Evolutionary conservation across 1,140 invertebrate species (phyloP).

Genomic region (Eufriesea mexicana): DNA sequence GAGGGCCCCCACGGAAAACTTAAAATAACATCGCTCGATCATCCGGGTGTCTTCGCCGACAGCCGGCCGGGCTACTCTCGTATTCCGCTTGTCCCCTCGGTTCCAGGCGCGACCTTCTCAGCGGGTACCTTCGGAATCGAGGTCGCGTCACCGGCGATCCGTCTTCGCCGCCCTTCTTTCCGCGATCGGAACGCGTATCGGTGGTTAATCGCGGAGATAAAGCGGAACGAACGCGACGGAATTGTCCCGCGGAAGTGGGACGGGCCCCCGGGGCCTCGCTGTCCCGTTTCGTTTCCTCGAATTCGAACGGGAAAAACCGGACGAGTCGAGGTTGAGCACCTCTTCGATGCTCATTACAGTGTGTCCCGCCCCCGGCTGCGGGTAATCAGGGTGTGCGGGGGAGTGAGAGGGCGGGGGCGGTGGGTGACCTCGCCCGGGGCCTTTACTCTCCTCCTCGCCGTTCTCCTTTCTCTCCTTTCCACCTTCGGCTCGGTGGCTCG

Average conservation of each 20-base stretch:
- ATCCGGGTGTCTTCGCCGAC: conserved; percentile 78
- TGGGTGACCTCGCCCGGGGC: conserved; percentile 81
- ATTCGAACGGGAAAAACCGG: conserved; percentile 32
- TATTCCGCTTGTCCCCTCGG: conserved; percentile 52
- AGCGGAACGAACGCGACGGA: too few species aligned
- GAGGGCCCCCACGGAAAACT: conserved; percentile 81
- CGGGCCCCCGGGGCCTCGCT: background rate
- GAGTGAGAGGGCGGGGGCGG: conserved; percentile 74
- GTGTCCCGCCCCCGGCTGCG: conserved; percentile 80
- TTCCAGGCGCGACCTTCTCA: conserved; percentile 25
- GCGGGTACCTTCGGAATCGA: conserved; percentile 27
- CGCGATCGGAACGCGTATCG: background rate
- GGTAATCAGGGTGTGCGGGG: conserved; percentile 78
- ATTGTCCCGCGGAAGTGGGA: background rate
- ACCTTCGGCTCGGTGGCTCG: conserved; percentile 23
- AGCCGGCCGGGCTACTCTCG: conserved; percentile 67
- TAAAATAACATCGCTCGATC: conserved; percentile 83
- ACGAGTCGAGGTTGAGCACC: conserved; percentile 77
- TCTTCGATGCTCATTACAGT: conserved; percentile 80
- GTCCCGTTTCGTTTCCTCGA: conserved; percentile 16
- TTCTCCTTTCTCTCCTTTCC: conserved; percentile 36
- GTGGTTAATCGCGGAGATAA: background rate
- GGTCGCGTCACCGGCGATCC: conserved; percentile 17
- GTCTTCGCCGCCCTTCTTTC: background rate
- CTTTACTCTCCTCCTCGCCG: conserved; percentile 71